Evolutionary conservation across 1,140 invertebrate genomes (phyloP).

Genomic region (Paralvinella palmiformis): DNA sequence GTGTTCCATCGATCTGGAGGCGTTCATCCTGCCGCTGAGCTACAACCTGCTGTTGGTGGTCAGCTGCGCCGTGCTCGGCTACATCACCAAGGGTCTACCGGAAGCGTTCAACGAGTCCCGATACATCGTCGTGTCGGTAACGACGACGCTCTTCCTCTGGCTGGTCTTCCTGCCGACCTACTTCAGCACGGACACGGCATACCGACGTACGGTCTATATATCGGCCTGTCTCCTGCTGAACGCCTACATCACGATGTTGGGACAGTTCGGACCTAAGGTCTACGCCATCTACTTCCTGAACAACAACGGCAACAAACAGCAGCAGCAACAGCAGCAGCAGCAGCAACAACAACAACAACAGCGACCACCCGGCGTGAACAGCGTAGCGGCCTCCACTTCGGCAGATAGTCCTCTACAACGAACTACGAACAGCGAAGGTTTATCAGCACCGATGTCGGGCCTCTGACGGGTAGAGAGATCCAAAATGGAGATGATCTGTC

Average conservation of each 20-base stretch:
- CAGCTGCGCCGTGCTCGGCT: conserved; percentile 81
- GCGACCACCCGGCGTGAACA: neutral
- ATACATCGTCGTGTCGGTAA: conserved; percentile 37
- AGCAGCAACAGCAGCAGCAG: neutral
- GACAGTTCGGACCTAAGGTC: conserved; percentile 32
- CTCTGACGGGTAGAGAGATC: no score
- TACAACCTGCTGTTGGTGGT: conserved; percentile 83
- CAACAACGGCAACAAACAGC: conserved; percentile 1
- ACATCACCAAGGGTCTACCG: conserved; percentile 54
- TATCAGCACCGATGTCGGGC: no score
- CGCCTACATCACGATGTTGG: conserved; percentile 26
- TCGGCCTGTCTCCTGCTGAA: conserved; percentile 28
- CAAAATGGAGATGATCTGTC: no score
- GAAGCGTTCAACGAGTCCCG: conserved; percentile 41
- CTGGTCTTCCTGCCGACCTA: conserved; percentile 34
- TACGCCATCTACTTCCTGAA: conserved; percentile 54
- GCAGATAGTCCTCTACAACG: no score
- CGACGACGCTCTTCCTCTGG: conserved; percentile 35
- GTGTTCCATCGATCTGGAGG: conserved; percentile 18
- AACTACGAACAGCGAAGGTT: no score
- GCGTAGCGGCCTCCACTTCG: neutral
- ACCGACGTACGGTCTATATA: conserved; percentile 23
- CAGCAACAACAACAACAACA: neutral
- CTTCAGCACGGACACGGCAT: conserved; percentile 24
- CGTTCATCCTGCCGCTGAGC: conserved; percentile 54